Percentiles rank a stretch among this genome's conserved stretches.
Conservation (phyloP, 1,140 invertebrate species). For the Fragariocoptes setiger region DNA sequence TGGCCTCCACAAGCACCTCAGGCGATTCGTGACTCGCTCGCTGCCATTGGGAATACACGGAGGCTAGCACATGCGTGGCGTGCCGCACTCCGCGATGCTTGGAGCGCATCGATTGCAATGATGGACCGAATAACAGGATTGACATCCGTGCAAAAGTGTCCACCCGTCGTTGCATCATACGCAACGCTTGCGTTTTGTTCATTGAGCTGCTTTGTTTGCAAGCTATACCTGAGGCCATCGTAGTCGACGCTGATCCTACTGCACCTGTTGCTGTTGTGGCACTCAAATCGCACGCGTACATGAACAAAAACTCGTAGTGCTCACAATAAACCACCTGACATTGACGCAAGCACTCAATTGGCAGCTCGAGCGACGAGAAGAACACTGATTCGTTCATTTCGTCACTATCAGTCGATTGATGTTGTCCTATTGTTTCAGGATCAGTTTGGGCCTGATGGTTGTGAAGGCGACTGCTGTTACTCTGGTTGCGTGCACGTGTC, state of each 20-base stretch:
- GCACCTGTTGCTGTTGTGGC: too few relatives aligned
- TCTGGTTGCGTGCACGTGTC: neutral
- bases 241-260: neutral
- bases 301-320: neutral
- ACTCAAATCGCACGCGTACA: neutral
- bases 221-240: too few relatives aligned
- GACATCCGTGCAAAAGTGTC: neutral
- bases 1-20: neutral
- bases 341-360: neutral
- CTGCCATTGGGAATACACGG: neutral
- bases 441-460: neutral
- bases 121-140: neutral
- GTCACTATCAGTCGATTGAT: neutral
- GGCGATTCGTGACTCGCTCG: neutral
- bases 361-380: neutral
- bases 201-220: too few relatives aligned
- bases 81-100: neutral
- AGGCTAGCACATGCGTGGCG: neutral
- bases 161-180: neutral
- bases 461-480: neutral
- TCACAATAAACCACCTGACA: neutral
- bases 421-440: neutral
- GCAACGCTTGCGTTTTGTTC: too few relatives aligned
- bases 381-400: neutral
- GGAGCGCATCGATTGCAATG: neutral